Evolutionary conservation across 2,888 invertebrate species (phyloP), one percentile per base, ranked within the genome.

Genomic region (Xestoiulus laeticollis): DNA sequence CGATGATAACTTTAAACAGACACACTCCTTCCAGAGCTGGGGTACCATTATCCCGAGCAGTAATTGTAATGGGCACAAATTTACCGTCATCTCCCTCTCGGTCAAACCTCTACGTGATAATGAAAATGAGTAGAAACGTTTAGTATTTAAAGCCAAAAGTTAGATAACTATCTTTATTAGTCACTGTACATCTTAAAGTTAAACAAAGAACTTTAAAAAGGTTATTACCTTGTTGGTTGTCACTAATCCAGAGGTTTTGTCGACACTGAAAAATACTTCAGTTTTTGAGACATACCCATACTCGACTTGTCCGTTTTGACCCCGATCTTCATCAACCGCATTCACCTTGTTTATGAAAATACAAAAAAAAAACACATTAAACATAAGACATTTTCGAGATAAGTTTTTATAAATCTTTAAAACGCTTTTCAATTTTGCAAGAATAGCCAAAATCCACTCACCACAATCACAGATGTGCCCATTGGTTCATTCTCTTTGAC

Each of bases 1-100:
- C 95, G 89, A 98, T 96, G 85, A 95, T 95, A 88, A 98, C 96
- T 93, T 96, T 96, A 92, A 99, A 96, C 6, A 97, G 97, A 92
- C 99, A 99, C 88, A 97, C 96, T 91, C 98, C 98, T 90, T 97
- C 97, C 87, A 99, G 93, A n/a, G 85, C 95, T 0, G 98, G 97
- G 90, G 95, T 94, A 0, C 98, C 99, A 92, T 98, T 96, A 93
- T 99, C 99, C 88, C 96, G 96, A 0, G 97, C 99, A 91, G 96
- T 95, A 10, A 98, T 96, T 48, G 97, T 97, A 86, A 97, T 94
- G 91, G 96, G 97, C 16, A 93, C 89, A 94, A 94, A 93, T 95
- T 96, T 92, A 95, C 97, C 92, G 95, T 96, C 94, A 10, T 98
- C 98, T 91, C 97, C 97, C 91, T 98, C 98, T 90, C 98, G 95